Evolutionary conservation across 2,888 invertebrate species (phyloP).

Genomic region (Agelastica alni): DNA sequence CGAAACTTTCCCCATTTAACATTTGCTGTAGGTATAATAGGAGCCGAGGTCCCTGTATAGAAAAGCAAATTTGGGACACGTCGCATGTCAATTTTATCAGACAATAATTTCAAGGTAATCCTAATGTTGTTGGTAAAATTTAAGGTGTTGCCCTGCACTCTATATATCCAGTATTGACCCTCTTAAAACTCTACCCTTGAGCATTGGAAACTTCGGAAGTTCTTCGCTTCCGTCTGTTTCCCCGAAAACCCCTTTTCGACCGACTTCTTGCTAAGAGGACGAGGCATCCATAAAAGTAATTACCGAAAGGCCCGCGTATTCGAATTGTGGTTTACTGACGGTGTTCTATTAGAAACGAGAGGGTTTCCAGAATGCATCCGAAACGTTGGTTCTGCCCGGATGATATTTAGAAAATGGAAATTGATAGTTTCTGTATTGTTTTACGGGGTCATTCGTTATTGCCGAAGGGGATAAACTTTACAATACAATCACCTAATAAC

Average conservation of each 20-base stretch:
- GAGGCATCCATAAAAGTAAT: conserved; percentile 20
- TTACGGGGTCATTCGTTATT: background rate
- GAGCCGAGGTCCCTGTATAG: too few relatives aligned
- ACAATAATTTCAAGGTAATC: too few relatives aligned
- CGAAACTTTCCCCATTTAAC: too few relatives aligned
- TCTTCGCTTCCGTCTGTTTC: background rate
- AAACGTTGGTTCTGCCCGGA: background rate
- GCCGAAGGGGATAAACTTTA: background rate
- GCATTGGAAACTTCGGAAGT: conserved; percentile 13
- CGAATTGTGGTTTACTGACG: conserved; percentile 20
- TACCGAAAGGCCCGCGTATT: conserved; percentile 20
- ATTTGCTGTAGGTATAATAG: too few relatives aligned
- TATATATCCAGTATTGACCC: conserved; percentile 10
- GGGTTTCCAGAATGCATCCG: conserved; percentile 14
- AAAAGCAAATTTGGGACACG: too few relatives aligned
- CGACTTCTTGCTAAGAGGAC: conserved; percentile 19
- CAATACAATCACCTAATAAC: too few relatives aligned
- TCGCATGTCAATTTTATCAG: too few relatives aligned
- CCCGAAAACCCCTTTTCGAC: conserved; percentile 6
- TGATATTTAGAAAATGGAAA: conserved; percentile 1
- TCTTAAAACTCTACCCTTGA: conserved; percentile 11
- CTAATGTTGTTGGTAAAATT: too few relatives aligned
- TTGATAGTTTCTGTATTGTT: conserved; percentile 4
- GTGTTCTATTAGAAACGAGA: conserved; percentile 14
- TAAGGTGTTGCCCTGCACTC: too few relatives aligned